A percentile compares a stretch with the other conserved stretches of the same genome.
Evolutionary conservation across 2,888 invertebrate genomes (phyloP).

Genomic region (Sesia apiformis): DNA sequence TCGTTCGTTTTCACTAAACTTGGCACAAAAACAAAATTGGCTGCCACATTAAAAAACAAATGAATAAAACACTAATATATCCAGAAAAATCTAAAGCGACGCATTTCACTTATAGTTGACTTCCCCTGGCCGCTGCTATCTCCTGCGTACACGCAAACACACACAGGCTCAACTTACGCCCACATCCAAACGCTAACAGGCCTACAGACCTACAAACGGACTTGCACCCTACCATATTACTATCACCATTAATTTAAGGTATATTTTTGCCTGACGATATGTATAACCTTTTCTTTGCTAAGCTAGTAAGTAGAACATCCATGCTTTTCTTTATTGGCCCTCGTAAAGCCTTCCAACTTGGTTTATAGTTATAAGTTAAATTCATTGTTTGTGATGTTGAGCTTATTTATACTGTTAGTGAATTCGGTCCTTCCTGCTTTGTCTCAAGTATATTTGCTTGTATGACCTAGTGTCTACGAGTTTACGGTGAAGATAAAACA

Average conservation of each 20-base stretch:
- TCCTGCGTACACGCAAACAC: slow-evolving; percentile 61
- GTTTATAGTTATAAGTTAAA: background rate
- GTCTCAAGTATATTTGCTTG: too few relatives aligned
- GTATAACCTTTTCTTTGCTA: slow-evolving; percentile 24
- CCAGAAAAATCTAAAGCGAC: slow-evolving; percentile 23
- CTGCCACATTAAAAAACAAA: too few relatives aligned
- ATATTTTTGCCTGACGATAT: slow-evolving; percentile 17
- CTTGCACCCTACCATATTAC: slow-evolving; percentile 37
- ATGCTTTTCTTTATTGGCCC: slow-evolving; percentile 59
- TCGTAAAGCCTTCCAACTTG: slow-evolving; percentile 36
- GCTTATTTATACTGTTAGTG: too few relatives aligned
- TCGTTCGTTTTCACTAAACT: too few relatives aligned
- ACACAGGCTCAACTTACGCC: slow-evolving; percentile 29
- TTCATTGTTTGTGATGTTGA: too few relatives aligned
- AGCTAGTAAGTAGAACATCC: slow-evolving; percentile 55
- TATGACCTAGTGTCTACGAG: too few relatives aligned
- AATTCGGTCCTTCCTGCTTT: too few relatives aligned
- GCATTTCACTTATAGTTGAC: slow-evolving; percentile 61
- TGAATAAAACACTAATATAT: too few relatives aligned
- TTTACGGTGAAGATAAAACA: too few relatives aligned
- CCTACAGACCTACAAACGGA: slow-evolving; percentile 69
- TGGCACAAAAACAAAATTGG: too few relatives aligned
- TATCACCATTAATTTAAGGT: slow-evolving; percentile 23
- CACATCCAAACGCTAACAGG: slow-evolving; percentile 38
- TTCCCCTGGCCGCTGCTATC: slow-evolving; percentile 52